Conservation (phyloP, 2,113 vertebrate genomes). For the Lepisosteus oculatus region DNA sequence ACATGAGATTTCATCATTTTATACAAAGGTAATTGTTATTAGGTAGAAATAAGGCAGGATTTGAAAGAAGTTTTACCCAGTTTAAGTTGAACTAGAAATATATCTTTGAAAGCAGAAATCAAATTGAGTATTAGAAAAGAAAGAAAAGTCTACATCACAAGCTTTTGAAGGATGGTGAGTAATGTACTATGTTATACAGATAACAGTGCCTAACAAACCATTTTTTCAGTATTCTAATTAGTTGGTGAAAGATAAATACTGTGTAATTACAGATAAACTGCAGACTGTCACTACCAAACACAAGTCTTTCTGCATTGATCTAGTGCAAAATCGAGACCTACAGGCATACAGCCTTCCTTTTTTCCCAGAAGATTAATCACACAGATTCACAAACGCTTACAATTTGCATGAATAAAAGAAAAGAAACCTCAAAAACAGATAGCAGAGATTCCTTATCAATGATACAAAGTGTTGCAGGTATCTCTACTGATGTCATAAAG, state of each 20-base stretch:
- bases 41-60: too few relatives aligned
- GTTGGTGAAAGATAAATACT: slow-evolving; percentile 17
- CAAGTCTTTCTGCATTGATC: slow-evolving; percentile 47
- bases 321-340: slow-evolving; percentile 62
- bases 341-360: slow-evolving; percentile 29
- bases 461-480: slow-evolving; percentile 69
- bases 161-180: neutral
- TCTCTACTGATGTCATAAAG: slow-evolving; percentile 65
- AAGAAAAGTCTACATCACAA: too few relatives aligned
- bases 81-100: too few relatives aligned
- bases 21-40: too few relatives aligned
- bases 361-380: slow-evolving; percentile 53
- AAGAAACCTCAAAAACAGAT: slow-evolving; percentile 23
- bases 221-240: slow-evolving; percentile 18
- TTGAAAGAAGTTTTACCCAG: too few relatives aligned
- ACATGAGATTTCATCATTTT: too few relatives aligned
- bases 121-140: too few relatives aligned
- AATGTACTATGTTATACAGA: slow-evolving; percentile 1
- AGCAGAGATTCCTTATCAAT: slow-evolving; percentile 54
- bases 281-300: slow-evolving; percentile 53
- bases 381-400: slow-evolving; percentile 64
- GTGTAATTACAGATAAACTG: slow-evolving; percentile 14
- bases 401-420: slow-evolving; percentile 53
- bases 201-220: slow-evolving; percentile 8
- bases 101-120: too few relatives aligned